Conservation (phyloP, 2,888 invertebrate species). For the Agrotis puta region DNA sequence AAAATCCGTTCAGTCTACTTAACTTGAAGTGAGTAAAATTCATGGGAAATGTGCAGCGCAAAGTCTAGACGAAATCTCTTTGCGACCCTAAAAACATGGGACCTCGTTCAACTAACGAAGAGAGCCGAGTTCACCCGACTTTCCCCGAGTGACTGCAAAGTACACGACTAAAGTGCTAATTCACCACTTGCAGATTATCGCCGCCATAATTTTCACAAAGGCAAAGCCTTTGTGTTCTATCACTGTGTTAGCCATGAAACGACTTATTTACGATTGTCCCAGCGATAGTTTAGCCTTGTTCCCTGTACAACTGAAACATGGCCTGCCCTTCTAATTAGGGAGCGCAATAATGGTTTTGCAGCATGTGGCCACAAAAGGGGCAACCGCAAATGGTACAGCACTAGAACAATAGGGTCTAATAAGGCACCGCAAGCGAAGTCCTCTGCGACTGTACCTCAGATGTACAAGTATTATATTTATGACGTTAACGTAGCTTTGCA, state of each 20-base stretch:
- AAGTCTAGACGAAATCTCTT: conserved; percentile 49
- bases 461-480: conserved; percentile 30
- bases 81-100: conserved; percentile 33
- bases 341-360: conserved; percentile 75
- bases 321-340: conserved; percentile 80
- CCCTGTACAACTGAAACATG: conserved; percentile 65
- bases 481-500: neutral
- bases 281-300: conserved; percentile 65
- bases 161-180: conserved; percentile 51
- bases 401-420: conserved; percentile 79
- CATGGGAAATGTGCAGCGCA: conserved; percentile 38
- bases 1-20: conserved; percentile 44
- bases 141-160: conserved; percentile 21
- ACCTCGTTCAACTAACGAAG: conserved; percentile 32
- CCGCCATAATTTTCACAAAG: conserved; percentile 63
- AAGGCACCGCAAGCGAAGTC: conserved; percentile 69
- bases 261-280: conserved; percentile 64
- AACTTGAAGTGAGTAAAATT: conserved; percentile 38
- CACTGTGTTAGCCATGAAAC: conserved; percentile 54
- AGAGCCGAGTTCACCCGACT: conserved; percentile 31
- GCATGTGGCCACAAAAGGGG: conserved; percentile 78
- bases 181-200: conserved; percentile 65
- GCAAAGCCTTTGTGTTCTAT: conserved; percentile 67
- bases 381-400: conserved; percentile 76
- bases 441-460: conserved; percentile 29